Conservation (phyloP, 2,888 invertebrate genomes). For the Anthoptus insignis region DNA sequence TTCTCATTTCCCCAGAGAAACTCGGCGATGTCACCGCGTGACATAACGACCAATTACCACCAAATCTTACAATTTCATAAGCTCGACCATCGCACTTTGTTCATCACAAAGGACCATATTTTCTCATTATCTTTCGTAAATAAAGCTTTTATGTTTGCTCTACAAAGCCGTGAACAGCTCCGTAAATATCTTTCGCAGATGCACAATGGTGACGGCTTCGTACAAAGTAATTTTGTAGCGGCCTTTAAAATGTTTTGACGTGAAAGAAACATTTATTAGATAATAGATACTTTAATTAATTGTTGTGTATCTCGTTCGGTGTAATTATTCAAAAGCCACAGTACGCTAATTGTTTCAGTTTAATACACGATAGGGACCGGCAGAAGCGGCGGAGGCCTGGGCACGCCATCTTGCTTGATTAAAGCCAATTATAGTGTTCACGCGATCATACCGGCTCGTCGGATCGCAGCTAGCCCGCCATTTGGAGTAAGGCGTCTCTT, state of each 20-base stretch:
- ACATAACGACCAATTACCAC: conserved; percentile 74
- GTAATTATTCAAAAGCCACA: conserved; percentile 39
- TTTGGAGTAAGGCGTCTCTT: conserved; percentile 72
- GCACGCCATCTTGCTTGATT: conserved; percentile 78
- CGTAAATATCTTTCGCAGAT: conserved; percentile 24
- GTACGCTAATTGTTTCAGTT: conserved; percentile 54
- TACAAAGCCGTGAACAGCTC: conserved; percentile 33
- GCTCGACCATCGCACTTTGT: conserved; percentile 41
- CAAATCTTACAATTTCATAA: conserved; percentile 58
- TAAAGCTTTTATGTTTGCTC: conserved; percentile 37
- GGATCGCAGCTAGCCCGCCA: conserved; percentile 74
- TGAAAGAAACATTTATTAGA: conserved; percentile 21
- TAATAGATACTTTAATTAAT: conserved; percentile 20
- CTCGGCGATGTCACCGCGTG: conserved; percentile 77
- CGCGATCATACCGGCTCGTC: conserved; percentile 72
- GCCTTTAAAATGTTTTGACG: conserved; percentile 18
- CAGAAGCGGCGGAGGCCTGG: conserved; percentile 53
- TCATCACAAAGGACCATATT: conserved; percentile 36
- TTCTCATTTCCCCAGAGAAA: conserved; percentile 83
- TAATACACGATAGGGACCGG: conserved; percentile 28
- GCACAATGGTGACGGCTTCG: conserved; percentile 7
- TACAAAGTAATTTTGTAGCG: conserved; percentile 17
- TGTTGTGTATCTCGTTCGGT: conserved; percentile 6
- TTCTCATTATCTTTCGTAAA: conserved; percentile 38
- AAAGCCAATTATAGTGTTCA: conserved; percentile 77